These are phyloP conservation scores for Alitta virens DNA, from an alignment of 2,888 invertebrate species.

Conservation along the genomic window DNA sequence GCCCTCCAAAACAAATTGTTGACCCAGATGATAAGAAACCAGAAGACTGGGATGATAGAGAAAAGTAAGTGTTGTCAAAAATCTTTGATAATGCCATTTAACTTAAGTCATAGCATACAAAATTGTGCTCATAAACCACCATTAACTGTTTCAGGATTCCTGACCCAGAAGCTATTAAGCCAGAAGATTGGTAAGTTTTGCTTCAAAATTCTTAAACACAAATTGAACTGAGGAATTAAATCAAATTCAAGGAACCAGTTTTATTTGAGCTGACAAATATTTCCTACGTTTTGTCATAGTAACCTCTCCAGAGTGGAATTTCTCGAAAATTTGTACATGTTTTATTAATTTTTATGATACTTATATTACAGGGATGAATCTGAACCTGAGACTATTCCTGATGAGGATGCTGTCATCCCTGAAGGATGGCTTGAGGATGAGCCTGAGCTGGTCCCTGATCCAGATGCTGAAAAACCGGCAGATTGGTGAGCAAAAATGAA, in stretches of 20 bases:
- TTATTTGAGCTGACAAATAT: too few species aligned
- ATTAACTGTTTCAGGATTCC: conserved; percentile 63
- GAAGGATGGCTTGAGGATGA: conserved; percentile 92
- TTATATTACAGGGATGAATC: conserved; percentile 74
- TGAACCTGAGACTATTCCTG: conserved; percentile 85
- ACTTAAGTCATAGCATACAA: too few species aligned
- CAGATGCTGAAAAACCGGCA: conserved; percentile 78
- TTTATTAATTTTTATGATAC: background rate
- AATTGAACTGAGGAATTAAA: too few species aligned
- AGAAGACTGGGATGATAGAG: conserved; percentile 93
- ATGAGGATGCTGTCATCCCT: conserved; percentile 80
- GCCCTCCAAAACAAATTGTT: conserved; percentile 90
- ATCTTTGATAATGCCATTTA: too few species aligned
- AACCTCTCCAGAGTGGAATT: too few species aligned
- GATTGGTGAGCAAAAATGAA: conserved; percentile 69
- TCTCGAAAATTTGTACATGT: too few species aligned
- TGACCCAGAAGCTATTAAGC: conserved; percentile 84
- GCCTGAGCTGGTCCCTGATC: conserved; percentile 78
- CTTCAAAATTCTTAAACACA: too few species aligned
- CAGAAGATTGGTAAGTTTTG: conserved; percentile 75
- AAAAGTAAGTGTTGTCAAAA: conserved; percentile 61
- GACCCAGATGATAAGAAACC: conserved; percentile 83
- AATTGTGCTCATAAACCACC: too few species aligned
- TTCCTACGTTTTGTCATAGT: too few species aligned
- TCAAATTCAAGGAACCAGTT: too few species aligned